These are phyloP conservation scores for Rotaria sp. DNA, from an alignment of 2,888 invertebrate genomes.

Conservation along the genomic window DNA sequence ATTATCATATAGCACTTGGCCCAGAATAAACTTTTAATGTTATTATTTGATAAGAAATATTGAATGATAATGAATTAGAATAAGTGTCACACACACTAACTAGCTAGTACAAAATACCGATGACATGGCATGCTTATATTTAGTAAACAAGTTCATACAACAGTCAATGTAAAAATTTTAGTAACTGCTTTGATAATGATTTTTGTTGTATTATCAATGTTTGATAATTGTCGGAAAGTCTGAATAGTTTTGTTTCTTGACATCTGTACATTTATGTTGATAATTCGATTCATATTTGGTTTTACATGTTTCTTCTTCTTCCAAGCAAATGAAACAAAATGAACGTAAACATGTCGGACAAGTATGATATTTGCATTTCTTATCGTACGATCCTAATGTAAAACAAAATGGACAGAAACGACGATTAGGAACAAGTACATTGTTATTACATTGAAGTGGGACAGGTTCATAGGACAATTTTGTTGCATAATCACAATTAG, in stretches of 20 bases:
- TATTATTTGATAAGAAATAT: too few species aligned
- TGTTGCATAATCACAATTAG: background rate
- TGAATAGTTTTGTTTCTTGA: background rate
- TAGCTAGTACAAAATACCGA: too few species aligned
- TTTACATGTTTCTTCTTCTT: background rate
- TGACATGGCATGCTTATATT: too few species aligned
- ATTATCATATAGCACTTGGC: too few species aligned
- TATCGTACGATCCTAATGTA: background rate
- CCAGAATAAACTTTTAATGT: too few species aligned
- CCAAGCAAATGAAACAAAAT: background rate
- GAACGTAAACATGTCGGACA: background rate
- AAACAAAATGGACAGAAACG: background rate
- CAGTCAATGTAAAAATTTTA: too few species aligned
- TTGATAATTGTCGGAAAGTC: background rate
- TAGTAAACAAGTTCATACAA: background rate
- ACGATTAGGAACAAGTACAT: background rate
- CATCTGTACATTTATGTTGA: slow-evolving; percentile 6
- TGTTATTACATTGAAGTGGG: background rate
- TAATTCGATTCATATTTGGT: background rate
- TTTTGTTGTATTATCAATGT: background rate
- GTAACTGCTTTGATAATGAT: too few species aligned
- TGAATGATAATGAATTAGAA: too few species aligned
- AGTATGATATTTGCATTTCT: background rate
- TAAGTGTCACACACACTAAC: too few species aligned
- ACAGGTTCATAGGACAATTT: background rate